Evolutionary conservation across 1,140 invertebrate genomes (phyloP).

Genomic region (Leptinotarsa lineolata): DNA sequence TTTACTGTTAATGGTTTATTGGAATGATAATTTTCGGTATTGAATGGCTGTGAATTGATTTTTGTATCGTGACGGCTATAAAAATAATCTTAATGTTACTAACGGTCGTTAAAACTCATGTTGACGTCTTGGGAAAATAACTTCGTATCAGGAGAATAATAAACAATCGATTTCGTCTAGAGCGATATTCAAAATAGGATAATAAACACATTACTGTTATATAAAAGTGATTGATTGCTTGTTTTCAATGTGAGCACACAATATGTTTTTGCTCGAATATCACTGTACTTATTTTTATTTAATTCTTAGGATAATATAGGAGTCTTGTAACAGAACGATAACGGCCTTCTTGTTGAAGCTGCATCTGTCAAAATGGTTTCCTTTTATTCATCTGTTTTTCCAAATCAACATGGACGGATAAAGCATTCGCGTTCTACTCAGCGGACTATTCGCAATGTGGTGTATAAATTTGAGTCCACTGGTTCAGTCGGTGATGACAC

Average conservation of each 20-base stretch:
- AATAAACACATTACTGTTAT: neutral
- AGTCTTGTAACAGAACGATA: no score
- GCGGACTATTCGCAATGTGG: no score
- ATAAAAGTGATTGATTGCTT: neutral
- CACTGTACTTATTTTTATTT: neutral
- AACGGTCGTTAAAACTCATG: neutral
- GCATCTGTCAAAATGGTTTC: no score
- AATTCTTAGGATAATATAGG: neutral
- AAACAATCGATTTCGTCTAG: neutral
- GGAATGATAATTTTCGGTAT: neutral
- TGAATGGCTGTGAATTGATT: neutral
- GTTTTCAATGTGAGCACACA: neutral
- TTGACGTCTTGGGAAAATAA: neutral
- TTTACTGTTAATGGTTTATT: slow-evolving; percentile 16
- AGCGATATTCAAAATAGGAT: neutral
- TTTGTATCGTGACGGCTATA: neutral
- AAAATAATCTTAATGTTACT: neutral
- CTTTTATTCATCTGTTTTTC: no score
- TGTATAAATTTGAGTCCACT: no score
- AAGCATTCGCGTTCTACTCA: no score
- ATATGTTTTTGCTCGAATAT: neutral
- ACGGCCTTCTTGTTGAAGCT: no score
- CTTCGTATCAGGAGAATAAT: neutral
- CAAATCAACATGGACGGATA: no score
- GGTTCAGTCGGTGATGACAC: no score